Base-by-base conservation (phyloP, 2,113 vertebrate genomes). In the Riparia riparia region DNA sequence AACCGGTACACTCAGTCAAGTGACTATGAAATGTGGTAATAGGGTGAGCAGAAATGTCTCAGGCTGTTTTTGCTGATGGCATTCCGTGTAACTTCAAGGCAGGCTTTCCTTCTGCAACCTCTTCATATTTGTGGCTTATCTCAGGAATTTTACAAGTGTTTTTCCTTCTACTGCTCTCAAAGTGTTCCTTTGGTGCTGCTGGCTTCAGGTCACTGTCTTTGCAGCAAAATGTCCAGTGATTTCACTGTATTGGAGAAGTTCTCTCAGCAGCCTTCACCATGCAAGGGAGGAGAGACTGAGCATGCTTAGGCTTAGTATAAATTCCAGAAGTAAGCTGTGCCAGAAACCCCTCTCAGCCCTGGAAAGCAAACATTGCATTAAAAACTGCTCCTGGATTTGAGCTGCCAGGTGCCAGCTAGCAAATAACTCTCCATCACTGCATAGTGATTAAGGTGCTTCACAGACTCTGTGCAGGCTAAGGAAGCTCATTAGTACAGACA, bases 91-190 rank as follows among this genome's bases (percentile, higher is more conserved):
- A 54, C 17, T 53, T 51, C 32, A 77, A 66, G 47, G 31, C 79
- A 81, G 69, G 14, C 11, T 84, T 95, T 71, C 37, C 49, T 91
- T 81, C n/a, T 2, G 2, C 0, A 2, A 17, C 12, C 34, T 83
- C 39, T 11, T 86, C 65, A 49, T 84, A 71, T 56, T 71, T 95
- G 89, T 86, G 65, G 56, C 61, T 94, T 94, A 89, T 94, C 86
- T 96, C 61, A 61, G 83, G 94, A 92, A 93, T 94, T 86, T 79
- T 56, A 71, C 4, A 86, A 95, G 68, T 93, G 81, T 56, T 96
- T 95, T 94, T 89, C 79, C 51, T 86, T 72, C 68, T 45, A 0
- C 51, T 70, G 28, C 63, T 93, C 64, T 74, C 44, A 37, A 70
- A 93, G 20, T 54, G 5, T 57, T 90, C 74, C 54, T 91, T 50